These are phyloP conservation scores for Acanthiza pusilla DNA, from an alignment of 2,797 vertebrate genomes.

Conservation along the genomic window DNA sequence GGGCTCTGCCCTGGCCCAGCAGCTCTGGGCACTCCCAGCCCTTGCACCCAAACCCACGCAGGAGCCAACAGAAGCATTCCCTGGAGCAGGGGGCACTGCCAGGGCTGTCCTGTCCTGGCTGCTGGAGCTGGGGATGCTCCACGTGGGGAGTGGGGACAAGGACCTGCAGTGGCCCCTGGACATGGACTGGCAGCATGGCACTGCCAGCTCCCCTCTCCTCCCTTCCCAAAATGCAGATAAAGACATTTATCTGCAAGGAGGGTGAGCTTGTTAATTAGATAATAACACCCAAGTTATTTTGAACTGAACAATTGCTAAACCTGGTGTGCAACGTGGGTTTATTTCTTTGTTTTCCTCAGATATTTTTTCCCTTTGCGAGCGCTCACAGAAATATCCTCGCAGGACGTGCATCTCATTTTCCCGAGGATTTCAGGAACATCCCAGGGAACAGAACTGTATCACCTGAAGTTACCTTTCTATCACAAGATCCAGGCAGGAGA, in stretches of 20 bases:
- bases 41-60: not conserved
- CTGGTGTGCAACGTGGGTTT: not conserved
- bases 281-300: not conserved
- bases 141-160: rapidly evolving
- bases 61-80: rapidly evolving
- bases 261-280: not conserved
- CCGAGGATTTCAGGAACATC: not conserved
- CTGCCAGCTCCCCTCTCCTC: not conserved
- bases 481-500: slow-evolving; percentile 26
- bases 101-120: not conserved
- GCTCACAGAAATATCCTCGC: not conserved
- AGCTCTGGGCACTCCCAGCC: not conserved
- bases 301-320: not conserved
- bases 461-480: slow-evolving; percentile 59
- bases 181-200: not conserved
- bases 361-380: not conserved
- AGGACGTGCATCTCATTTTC: slow-evolving; percentile 5
- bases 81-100: rapidly evolving
- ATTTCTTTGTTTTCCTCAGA: not conserved
- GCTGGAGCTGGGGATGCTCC: not conserved
- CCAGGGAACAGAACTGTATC: slow-evolving; percentile 23
- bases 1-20: not conserved
- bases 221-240: not conserved
- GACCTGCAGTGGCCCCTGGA: not conserved
- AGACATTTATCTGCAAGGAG: not conserved